Evolutionary conservation across 2,113 vertebrate genomes (phyloP).

Genomic region (Spermophilus dauricus): DNA sequence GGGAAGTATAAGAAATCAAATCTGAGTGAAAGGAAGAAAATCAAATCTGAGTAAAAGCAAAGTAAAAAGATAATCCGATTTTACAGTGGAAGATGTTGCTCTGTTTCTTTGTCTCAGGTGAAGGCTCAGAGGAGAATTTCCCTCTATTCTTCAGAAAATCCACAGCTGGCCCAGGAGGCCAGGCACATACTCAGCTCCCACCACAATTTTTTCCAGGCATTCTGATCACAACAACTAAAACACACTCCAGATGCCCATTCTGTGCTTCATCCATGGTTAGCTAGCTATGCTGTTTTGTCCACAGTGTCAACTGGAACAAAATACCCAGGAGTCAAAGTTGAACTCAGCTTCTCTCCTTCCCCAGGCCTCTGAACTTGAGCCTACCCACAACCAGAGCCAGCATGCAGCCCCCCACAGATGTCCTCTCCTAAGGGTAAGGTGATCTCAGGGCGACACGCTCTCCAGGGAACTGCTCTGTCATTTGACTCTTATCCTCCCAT

Average conservation of each 20-base stretch:
- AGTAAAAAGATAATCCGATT: conserved; percentile 46
- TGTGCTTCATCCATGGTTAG: background rate
- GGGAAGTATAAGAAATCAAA: background rate
- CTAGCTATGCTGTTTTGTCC: background rate
- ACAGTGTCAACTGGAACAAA: background rate
- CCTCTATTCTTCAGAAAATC: conserved; percentile 65
- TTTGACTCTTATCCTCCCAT: background rate
- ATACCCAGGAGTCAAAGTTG: background rate
- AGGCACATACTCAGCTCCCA: conserved; percentile 55
- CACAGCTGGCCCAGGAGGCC: background rate
- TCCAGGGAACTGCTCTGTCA: background rate
- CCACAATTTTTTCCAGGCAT: background rate
- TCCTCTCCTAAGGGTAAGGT: background rate
- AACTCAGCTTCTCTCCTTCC: background rate
- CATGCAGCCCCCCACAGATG: background rate
- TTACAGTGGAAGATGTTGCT: conserved; percentile 46
- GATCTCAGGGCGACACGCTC: background rate
- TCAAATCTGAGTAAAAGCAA: conserved; percentile 33
- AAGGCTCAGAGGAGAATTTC: conserved; percentile 49
- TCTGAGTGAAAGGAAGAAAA: conserved; percentile 59
- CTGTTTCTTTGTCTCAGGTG: conserved; percentile 64
- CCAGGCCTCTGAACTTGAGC: background rate
- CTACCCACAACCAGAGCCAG: background rate
- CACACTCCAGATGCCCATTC: background rate
- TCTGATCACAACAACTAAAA: too few relatives aligned